A percentile compares a stretch with the other conserved stretches of the same genome.
phyloP scores from a whole-genome alignment of 2,888 invertebrate species.

The Xylota sylvarum region DNA sequence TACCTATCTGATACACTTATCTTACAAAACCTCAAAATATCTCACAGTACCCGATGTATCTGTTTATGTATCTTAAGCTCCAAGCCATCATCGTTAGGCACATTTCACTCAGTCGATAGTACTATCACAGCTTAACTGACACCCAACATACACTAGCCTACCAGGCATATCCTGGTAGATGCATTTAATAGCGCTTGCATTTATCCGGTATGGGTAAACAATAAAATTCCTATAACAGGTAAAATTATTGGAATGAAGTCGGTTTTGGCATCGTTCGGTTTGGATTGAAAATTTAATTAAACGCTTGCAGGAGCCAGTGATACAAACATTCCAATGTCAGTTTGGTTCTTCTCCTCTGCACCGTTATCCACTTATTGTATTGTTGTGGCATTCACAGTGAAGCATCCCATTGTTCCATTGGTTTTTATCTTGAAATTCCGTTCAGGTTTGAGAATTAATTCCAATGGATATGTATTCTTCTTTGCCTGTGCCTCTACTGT shows the following conservation, averaged over 20 bases:
- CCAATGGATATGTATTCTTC: conserved; percentile 16
- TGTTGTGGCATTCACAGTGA: conserved; percentile 22
- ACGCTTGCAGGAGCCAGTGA: background rate
- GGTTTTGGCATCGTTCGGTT: background rate
- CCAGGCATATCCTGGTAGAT: too few species aligned
- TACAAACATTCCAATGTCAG: conserved; percentile 7
- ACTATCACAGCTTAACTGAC: background rate
- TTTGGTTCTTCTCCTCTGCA: background rate
- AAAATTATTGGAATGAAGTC: conserved; percentile 11
- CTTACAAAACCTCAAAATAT: too few species aligned
- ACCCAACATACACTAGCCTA: too few species aligned
- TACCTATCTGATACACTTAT: too few species aligned
- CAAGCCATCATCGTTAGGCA: too few species aligned
- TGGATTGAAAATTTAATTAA: conserved; percentile 48
- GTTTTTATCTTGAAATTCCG: conserved; percentile 39
- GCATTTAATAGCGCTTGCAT: background rate
- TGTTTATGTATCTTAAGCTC: too few species aligned
- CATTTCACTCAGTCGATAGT: background rate
- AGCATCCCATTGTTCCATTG: conserved; percentile 4
- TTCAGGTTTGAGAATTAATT: conserved; percentile 42
- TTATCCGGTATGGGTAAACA: background rate
- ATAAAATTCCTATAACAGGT: conserved; percentile 30
- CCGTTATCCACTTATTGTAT: conserved; percentile 12
- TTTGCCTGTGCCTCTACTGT: background rate
- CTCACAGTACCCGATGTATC: too few species aligned